These are phyloP conservation scores for Enteromius thamalakanensis DNA, from an alignment of 2,797 vertebrate species.

Conservation along the genomic window DNA sequence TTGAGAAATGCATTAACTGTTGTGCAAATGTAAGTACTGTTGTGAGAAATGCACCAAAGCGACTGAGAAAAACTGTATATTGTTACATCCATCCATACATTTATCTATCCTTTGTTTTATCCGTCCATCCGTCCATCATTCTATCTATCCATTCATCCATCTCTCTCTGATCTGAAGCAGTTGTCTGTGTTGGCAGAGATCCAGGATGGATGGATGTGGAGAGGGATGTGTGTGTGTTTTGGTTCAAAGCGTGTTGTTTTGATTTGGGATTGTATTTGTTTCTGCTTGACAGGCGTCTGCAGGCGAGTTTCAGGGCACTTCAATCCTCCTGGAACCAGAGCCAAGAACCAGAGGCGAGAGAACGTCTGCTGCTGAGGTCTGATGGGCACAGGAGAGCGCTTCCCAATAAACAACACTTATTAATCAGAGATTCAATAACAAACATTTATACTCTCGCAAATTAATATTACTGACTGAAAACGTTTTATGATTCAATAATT, in stretches of 20 bases:
- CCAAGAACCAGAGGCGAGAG: conserved; percentile 36
- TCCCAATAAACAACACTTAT: neutral
- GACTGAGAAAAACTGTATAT: no score
- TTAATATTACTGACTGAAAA: neutral
- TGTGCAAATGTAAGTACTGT: no score
- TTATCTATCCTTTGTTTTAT: no score
- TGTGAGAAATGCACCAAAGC: no score
- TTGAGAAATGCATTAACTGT: no score
- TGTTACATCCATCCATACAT: neutral
- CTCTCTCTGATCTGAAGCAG: neutral
- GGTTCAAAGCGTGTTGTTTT: conserved; percentile 54
- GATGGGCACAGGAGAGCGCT: neutral
- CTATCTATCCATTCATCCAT: neutral
- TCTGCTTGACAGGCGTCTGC: conserved; percentile 44
- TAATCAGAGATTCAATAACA: neutral
- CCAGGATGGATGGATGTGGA: conserved; percentile 20
- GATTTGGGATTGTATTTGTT: conserved; percentile 54
- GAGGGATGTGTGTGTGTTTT: conserved; percentile 29
- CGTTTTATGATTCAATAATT: neutral
- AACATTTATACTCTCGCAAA: neutral
- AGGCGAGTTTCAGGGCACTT: conserved; percentile 42
- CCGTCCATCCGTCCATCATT: no score
- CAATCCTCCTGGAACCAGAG: conserved; percentile 18
- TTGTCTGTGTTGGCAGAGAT: conserved; percentile 6
- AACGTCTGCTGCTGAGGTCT: neutral